Percentiles rank a stretch among this genome's conserved stretches.
phyloP scores from a whole-genome alignment of 2,797 vertebrate genomes.

The Tangara arthus region DNA sequence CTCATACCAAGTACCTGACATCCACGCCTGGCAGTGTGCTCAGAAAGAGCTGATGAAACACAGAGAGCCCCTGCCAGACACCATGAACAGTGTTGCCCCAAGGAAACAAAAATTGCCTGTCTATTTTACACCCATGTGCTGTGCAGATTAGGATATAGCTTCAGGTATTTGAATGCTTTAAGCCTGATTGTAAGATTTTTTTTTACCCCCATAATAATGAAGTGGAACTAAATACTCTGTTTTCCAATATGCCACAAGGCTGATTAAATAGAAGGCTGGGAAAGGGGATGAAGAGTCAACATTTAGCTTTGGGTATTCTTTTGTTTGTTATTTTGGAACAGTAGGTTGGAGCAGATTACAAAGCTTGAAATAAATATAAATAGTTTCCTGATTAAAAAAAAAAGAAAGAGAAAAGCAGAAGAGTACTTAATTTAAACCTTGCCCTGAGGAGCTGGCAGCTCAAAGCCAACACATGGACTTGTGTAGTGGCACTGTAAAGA shows the following conservation, averaged over 20 bases:
- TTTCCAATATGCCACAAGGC: constrained; percentile 31
- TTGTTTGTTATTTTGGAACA: constrained; percentile 30
- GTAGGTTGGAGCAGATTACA: constrained; percentile 37
- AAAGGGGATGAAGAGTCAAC: neutral
- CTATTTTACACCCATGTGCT: neutral
- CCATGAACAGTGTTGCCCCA: neutral
- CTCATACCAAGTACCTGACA: rapidly evolving
- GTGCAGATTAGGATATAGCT: constrained; percentile 43
- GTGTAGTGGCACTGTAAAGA: neutral
- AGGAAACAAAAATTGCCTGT: constrained; percentile 31
- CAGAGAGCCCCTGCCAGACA: neutral
- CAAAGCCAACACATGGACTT: neutral
- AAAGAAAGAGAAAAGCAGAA: neutral
- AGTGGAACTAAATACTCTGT: constrained; percentile 41
- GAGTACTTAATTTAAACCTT: constrained; percentile 16
- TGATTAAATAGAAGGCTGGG: constrained; percentile 28
- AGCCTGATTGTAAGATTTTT: neutral
- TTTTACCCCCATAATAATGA: neutral
- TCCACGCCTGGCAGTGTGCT: neutral
- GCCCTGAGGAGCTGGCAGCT: constrained; percentile 24
- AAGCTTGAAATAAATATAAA: constrained; percentile 39
- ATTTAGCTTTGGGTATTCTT: constrained; percentile 44
- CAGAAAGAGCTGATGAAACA: neutral
- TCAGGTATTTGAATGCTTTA: constrained; percentile 12
- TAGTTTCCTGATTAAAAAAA: neutral